Percentiles rank a stretch among this genome's conserved stretches.
These are phyloP conservation scores for Etheostoma spectabile DNA, from an alignment of 2,113 vertebrate genomes.

Conservation along the genomic window DNA sequence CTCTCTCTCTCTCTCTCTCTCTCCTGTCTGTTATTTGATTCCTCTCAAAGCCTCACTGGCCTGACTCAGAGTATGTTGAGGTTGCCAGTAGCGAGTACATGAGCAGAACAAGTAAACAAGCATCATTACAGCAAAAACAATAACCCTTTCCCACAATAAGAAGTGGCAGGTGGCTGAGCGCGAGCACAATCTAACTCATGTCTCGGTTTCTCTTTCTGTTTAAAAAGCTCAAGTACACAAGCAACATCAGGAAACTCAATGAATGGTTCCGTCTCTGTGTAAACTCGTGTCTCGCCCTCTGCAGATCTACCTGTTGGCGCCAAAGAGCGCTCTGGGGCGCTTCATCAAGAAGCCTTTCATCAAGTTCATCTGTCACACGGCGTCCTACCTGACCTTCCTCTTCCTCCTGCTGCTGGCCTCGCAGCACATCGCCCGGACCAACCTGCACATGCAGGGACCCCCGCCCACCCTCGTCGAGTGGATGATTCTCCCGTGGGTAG, in stretches of 20 bases:
- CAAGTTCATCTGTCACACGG: constrained; percentile 98
- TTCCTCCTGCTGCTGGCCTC: constrained; percentile 96
- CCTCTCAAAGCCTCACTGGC: constrained; percentile 1
- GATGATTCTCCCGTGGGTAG: constrained; percentile 98
- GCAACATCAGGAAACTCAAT: neutral
- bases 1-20: neutral
- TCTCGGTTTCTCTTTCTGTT: neutral
- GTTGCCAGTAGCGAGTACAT: constrained; percentile 37
- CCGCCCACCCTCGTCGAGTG: constrained; percentile 96
- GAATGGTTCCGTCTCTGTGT: too few species aligned
- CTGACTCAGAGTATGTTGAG: constrained; percentile 7
- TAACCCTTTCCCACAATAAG: neutral
- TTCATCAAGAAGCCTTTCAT: constrained; percentile 99
- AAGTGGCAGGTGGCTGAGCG: neutral
- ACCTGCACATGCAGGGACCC: constrained; percentile 96
- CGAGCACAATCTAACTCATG: neutral
- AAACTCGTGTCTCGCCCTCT: fast-evolving
- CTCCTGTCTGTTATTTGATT: neutral
- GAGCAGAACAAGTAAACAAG: constrained; percentile 41
- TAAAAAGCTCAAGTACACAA: neutral
- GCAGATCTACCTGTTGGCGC: constrained; percentile 91
- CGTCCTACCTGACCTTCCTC: constrained; percentile 97
- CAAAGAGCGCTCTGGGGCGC: constrained; percentile 92
- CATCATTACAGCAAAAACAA: constrained; percentile 20
- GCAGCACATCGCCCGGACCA: constrained; percentile 96